A percentile compares a stretch with the other conserved stretches of the same genome.
Evolutionary conservation across 2,113 vertebrate species (phyloP).

Genomic region (Mungos mungo): DNA sequence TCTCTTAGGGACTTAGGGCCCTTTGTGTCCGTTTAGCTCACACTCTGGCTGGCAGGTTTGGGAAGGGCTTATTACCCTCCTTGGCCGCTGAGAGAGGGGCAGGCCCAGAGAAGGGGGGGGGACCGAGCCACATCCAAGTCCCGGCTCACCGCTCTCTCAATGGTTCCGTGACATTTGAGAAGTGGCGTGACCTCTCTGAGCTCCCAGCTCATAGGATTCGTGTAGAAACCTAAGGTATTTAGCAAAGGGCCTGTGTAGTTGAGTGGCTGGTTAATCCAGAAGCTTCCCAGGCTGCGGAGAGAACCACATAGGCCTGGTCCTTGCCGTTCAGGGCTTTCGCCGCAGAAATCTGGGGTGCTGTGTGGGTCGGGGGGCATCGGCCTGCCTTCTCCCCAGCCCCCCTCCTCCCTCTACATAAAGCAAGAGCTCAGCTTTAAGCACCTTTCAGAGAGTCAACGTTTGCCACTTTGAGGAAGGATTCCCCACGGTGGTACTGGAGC

Average conservation of each 20-base stretch:
- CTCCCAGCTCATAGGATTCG: background rate
- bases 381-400: background rate
- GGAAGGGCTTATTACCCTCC: background rate
- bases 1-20: background rate
- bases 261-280: background rate
- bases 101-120: background rate
- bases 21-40: slow-evolving; percentile 26
- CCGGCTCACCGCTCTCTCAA: background rate
- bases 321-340: background rate
- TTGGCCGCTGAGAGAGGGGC: background rate
- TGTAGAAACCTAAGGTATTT: background rate
- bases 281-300: background rate
- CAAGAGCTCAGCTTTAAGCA: background rate
- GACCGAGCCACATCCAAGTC: background rate
- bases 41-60: background rate
- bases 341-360: background rate
- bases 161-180: background rate
- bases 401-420: background rate
- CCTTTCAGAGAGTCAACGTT: background rate
- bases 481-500: background rate
- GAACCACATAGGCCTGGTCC: background rate
- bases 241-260: background rate
- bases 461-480: background rate
- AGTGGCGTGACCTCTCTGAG: background rate
- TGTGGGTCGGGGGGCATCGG: background rate